Percentiles rank a stretch among this genome's conserved stretches.
These are phyloP conservation scores for Lepidurus packardi DNA, from an alignment of 1,140 invertebrate genomes.

Conservation along the genomic window DNA sequence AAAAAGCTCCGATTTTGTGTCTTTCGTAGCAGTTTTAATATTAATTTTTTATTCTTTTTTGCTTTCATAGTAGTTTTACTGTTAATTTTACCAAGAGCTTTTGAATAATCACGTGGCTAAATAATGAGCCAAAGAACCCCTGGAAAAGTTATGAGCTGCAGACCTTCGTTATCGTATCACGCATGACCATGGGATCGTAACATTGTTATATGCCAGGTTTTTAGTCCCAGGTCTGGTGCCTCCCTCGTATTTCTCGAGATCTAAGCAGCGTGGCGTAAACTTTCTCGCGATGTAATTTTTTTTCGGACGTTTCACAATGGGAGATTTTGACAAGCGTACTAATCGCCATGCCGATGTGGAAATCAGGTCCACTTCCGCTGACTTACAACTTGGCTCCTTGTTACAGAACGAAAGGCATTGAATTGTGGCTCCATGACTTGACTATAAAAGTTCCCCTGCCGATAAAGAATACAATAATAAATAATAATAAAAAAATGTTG, in stretches of 20 bases:
- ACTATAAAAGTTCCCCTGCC: not conserved
- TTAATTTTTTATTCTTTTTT: not conserved
- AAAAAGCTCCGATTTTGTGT: not conserved
- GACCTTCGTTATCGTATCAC: conserved; percentile 21
- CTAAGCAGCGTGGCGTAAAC: not conserved
- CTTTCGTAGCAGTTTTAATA: not conserved
- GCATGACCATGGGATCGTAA: not conserved
- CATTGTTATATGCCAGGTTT: not conserved
- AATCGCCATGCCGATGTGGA: conserved; percentile 20
- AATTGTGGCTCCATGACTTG: too few relatives aligned
- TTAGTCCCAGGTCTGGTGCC: not conserved
- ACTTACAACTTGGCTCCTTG: not conserved
- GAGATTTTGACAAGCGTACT: conserved; percentile 10
- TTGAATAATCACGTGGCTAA: not conserved
- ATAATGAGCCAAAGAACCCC: not conserved
- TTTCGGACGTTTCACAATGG: not conserved
- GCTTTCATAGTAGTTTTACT: not conserved
- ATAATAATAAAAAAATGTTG: too few relatives aligned
- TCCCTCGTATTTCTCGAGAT: not conserved
- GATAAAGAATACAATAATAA: too few relatives aligned
- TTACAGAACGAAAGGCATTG: not conserved
- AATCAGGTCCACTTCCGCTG: conserved; percentile 14
- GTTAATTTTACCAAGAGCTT: not conserved
- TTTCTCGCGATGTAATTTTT: conserved; percentile 11
- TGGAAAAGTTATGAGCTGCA: not conserved